phyloP scores from a whole-genome alignment of 30 jellyfish, hydroid and myxozoan species.

The Hydra vulgaris region DNA sequence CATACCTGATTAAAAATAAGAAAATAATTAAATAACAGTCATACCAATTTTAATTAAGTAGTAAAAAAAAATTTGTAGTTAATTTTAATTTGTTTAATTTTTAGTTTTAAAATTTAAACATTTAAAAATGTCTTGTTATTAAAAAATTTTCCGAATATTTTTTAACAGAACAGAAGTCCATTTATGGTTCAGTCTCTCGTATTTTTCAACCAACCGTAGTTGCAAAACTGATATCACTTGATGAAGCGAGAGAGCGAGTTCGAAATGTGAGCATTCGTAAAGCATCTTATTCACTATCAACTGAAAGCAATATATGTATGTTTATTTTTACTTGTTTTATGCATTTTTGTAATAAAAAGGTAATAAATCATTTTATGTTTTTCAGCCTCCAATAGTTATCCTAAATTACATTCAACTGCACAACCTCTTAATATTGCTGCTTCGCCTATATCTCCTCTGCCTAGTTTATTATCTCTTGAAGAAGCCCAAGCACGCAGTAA shows the following conservation, averaged over 20 bases:
- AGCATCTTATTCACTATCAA: constrained; percentile 2
- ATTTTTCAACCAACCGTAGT: neutral
- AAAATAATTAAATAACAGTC: too few species aligned
- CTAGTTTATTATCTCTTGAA: constrained; percentile 79
- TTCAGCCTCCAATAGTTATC: constrained; percentile 44
- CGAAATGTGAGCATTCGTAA: constrained; percentile 1
- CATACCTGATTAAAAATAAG: too few species aligned
- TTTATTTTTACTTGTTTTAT: neutral
- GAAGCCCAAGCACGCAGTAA: constrained; percentile 90
- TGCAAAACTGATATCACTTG: constrained; percentile 47
- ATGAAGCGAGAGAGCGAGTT: constrained; percentile 88
- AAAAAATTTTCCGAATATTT: too few species aligned
- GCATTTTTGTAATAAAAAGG: neutral
- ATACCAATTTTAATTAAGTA: too few species aligned
- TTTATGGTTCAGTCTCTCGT: neutral
- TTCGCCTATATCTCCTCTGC: constrained; percentile 78
- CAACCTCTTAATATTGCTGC: constrained; percentile 62
- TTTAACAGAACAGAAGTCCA: neutral
- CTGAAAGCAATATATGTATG: neutral
- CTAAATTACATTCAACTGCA: constrained; percentile 46
- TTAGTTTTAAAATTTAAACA: too few species aligned
- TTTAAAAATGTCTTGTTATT: too few species aligned
- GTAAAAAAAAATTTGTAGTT: too few species aligned
- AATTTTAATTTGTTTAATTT: too few species aligned
- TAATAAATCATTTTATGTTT: neutral